Evolutionary conservation across 2,888 invertebrate genomes (phyloP).

Genomic region (Ophraella communa): DNA sequence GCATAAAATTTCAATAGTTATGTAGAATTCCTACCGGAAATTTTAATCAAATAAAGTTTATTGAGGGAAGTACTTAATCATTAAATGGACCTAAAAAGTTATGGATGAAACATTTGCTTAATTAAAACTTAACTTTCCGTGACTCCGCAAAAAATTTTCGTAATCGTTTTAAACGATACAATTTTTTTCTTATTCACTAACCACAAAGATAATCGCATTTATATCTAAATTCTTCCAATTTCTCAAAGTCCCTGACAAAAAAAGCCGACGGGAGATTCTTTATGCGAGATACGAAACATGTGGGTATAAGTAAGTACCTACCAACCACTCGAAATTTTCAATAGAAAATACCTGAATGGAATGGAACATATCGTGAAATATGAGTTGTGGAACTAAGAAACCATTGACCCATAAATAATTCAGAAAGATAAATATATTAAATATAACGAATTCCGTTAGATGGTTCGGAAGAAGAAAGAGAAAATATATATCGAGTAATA

Average conservation of each 20-base stretch:
- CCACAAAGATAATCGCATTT: not conserved
- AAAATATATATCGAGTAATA: constrained; percentile 52
- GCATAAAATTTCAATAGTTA: no score
- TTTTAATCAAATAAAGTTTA: no score
- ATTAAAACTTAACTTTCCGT: not conserved
- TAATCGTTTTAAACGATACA: not conserved
- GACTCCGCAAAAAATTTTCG: not conserved
- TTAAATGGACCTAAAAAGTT: not conserved
- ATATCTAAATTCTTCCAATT: not conserved
- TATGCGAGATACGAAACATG: not conserved
- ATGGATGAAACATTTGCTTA: not conserved
- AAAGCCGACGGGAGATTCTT: not conserved
- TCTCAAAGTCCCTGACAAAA: not conserved
- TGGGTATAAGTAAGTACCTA: no score
- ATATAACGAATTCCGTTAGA: constrained; percentile 50
- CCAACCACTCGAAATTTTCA: constrained; percentile 22
- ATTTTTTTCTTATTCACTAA: not conserved
- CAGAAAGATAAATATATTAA: constrained; percentile 52
- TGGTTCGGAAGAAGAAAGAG: constrained; percentile 39
- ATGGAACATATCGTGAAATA: constrained; percentile 26
- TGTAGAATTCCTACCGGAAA: no score
- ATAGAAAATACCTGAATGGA: constrained; percentile 30
- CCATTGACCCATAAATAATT: constrained; percentile 37
- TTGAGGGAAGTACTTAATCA: no score
- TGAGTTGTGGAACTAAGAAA: constrained; percentile 30